Evolutionary conservation across 2,888 invertebrate genomes (phyloP).

Genomic region (Dryocosmus kuriphilus): DNA sequence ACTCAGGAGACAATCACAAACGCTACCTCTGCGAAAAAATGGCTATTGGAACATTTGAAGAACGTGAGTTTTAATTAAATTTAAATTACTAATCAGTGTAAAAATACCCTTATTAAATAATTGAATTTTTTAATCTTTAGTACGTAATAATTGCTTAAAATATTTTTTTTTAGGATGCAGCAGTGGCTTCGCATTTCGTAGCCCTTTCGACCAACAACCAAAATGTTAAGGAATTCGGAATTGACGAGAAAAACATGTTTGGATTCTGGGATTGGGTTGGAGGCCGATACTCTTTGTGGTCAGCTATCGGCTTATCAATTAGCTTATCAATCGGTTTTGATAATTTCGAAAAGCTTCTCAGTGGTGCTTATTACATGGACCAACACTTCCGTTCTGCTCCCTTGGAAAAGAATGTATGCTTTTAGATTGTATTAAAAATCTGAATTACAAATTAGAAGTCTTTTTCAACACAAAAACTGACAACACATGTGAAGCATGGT

Average conservation of each 20-base stretch:
- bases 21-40: constrained; percentile 97
- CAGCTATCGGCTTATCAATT: constrained; percentile 98
- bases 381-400: constrained; percentile 93
- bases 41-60: constrained; percentile 93
- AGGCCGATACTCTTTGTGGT: constrained; percentile 98
- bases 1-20: constrained; percentile 99
- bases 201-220: constrained; percentile 96
- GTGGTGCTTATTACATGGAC: constrained; percentile 96
- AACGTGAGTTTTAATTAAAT: constrained; percentile 83
- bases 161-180: constrained; percentile 80
- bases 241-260: constrained; percentile 98
- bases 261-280: constrained; percentile 99
- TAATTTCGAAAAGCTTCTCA: constrained; percentile 94
- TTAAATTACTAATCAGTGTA: constrained; percentile 8
- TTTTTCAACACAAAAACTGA: not conserved
- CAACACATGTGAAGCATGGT: no score
- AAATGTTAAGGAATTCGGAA: constrained; percentile 98
- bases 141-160: not conserved
- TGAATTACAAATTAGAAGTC: constrained; percentile 21
- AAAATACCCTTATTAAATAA: constrained; percentile 8
- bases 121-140: no score
- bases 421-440: constrained; percentile 7
- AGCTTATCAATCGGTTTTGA: constrained; percentile 95
- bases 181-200: constrained; percentile 98
- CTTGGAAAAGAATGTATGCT: constrained; percentile 92